Evolutionary conservation across 37 sponge, comb jelly and placozoan species (phyloP).

Genomic region (Geodia barretti): DNA sequence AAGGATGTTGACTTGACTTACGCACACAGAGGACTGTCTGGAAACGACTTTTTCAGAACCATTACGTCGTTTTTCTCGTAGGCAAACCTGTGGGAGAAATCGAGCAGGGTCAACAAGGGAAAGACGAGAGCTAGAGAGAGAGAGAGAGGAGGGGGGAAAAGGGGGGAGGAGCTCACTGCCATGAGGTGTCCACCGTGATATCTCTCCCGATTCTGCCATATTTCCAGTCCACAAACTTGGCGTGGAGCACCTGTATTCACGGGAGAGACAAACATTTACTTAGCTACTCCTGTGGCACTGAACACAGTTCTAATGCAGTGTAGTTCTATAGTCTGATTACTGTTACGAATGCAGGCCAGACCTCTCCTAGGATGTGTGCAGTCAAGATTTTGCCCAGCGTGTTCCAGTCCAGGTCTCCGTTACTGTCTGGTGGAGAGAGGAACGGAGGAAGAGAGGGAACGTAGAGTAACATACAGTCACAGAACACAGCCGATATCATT

Average conservation of each 20-base stretch:
- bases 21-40: too few species aligned
- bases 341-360: not conserved
- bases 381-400: constrained; percentile 1
- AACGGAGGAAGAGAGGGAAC: too few species aligned
- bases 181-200: not conserved
- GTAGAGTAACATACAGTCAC: too few species aligned
- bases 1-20: too few species aligned
- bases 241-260: not conserved
- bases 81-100: constrained; percentile 53
- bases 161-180: not conserved
- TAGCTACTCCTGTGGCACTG: not conserved
- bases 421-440: not conserved
- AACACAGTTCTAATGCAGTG: not conserved
- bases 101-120: too few species aligned
- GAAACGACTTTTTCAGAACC: constrained; percentile 44
- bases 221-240: not conserved
- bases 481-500: too few species aligned
- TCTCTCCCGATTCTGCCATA: not conserved
- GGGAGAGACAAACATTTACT: not conserved
- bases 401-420: constrained; percentile 11
- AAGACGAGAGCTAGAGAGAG: too few species aligned
- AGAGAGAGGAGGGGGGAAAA: too few species aligned
- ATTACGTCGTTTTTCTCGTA: constrained; percentile 61
- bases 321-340: not conserved
- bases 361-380: constrained; percentile 5